Conservation (phyloP, 2,113 vertebrate genomes). For the Leptodactylus fuscus region DNA sequence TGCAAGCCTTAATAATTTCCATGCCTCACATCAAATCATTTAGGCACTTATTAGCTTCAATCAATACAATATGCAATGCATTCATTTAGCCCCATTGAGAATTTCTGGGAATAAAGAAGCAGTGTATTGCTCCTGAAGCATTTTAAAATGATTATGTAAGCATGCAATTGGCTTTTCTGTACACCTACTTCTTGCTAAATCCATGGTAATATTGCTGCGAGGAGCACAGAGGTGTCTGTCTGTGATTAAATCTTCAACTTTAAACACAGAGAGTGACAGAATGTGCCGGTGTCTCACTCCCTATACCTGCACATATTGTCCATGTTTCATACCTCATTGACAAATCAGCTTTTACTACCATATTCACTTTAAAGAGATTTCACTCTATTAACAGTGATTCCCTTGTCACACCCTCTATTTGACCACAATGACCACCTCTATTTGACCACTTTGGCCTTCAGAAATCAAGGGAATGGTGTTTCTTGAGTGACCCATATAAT, state of each 20-base stretch:
- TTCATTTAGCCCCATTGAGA: slow-evolving; percentile 75
- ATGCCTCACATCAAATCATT: slow-evolving; percentile 75
- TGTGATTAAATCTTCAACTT: background rate
- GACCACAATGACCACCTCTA: no score
- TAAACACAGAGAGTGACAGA: background rate
- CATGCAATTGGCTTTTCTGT: slow-evolving; percentile 35
- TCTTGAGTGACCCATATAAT: no score
- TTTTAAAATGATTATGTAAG: slow-evolving; percentile 56
- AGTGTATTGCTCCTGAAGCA: slow-evolving; percentile 64
- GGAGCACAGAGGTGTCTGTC: background rate
- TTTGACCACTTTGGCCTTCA: no score
- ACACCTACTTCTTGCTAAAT: slow-evolving; percentile 12
- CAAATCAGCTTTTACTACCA: background rate
- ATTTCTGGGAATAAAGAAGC: slow-evolving; percentile 71
- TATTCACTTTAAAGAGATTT: background rate
- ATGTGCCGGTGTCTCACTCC: no score
- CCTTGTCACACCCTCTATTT: no score
- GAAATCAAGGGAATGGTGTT: no score
- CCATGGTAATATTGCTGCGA: background rate
- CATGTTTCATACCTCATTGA: no score
- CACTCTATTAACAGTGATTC: no score
- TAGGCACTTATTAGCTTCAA: slow-evolving; percentile 80
- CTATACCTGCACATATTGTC: background rate
- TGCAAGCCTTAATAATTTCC: slow-evolving; percentile 69
- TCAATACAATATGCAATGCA: slow-evolving; percentile 80